Evolutionary conservation across 2,797 vertebrate genomes (phyloP), one percentile per base, ranked within the genome.

Genomic region (Amblyopsis hoosieri): DNA sequence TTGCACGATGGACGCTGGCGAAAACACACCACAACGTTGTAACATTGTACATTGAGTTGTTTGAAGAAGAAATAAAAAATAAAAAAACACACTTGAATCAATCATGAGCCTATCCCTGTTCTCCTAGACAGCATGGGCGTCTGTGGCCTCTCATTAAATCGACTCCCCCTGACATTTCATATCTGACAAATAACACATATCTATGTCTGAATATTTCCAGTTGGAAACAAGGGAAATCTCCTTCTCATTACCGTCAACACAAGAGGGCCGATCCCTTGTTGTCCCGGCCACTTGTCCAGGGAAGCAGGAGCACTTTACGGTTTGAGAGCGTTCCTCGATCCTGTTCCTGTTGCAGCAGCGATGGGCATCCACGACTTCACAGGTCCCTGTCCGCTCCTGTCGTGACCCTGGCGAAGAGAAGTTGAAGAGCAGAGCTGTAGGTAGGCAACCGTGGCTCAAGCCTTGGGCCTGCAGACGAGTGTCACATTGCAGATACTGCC

Each of bases 331-430:
- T 73, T 99, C 96, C 79, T 99, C 96, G 56, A 98, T 96, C 50
- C 94, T 94, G 89, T 97, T 97, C 91, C 93, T 98, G 78, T 98
- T 99, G 92, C 96, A 99, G 90, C 97, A 98, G 1, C 96, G 94
- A 82, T 95, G 96, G 64, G 96, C 92, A 0, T 94, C 95, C 2
- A 99, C 95, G 37, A 99, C 96, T 76, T 99, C 96, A 49, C 97
- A 99, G 0, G 95, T 97, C 29, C 96, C 97, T 33, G 96, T 95
- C 82, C 93, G 95, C 72, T 96, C 94, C 56, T 95, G 91, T 60
- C 92, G 90, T 60, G 93, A 91, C 54, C 92, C 96, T 97, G 64
- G 47, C 5, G 51, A 70, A 42, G 61, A 75, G 9, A 68, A 72
- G 67, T 75, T 62, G 46, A 42, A 52, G 67, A 48, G 19, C 33